Conservation (phyloP, 2,888 invertebrate genomes). For the Laothoe populi region DNA sequence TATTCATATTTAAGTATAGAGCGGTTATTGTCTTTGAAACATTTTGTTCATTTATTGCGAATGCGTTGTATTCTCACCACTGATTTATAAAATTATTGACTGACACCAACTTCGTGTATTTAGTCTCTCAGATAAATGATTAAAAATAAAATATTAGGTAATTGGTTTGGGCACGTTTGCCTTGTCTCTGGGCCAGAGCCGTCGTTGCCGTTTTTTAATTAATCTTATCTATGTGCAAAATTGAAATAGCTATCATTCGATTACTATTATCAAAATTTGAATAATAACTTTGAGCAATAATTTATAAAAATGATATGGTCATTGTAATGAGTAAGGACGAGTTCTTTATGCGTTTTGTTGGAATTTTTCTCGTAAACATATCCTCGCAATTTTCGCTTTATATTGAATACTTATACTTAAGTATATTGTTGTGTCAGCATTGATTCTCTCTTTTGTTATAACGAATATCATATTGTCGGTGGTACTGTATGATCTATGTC, state of each 20-base stretch:
- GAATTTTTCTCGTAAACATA: slow-evolving; percentile 23
- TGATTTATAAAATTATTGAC: slow-evolving; percentile 51
- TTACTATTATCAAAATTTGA: slow-evolving; percentile 27
- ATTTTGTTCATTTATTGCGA: slow-evolving; percentile 34
- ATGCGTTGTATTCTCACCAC: slow-evolving; percentile 37
- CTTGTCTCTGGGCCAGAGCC: slow-evolving; percentile 35
- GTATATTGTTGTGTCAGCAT: slow-evolving; percentile 1
- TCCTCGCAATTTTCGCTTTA: slow-evolving; percentile 23
- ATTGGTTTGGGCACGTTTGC: slow-evolving; percentile 46
- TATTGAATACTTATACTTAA: slow-evolving; percentile 6
- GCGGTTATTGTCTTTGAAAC: slow-evolving; percentile 32
- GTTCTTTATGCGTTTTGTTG: slow-evolving; percentile 10
- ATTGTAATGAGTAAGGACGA: neutral
- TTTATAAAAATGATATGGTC: slow-evolving; percentile 1
- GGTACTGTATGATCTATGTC: neutral
- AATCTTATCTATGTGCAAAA: neutral
- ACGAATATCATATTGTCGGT: neutral
- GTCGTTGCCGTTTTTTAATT: neutral
- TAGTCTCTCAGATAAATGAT: slow-evolving; percentile 72
- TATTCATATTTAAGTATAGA: slow-evolving; percentile 25
- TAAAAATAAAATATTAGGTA: slow-evolving; percentile 51
- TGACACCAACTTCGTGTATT: slow-evolving; percentile 71
- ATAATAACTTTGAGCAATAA: slow-evolving; percentile 27
- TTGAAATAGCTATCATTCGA: neutral
- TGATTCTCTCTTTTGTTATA: neutral